phyloP scores from a whole-genome alignment of 2,888 invertebrate genomes.

The Ditylenchus weischeri region DNA sequence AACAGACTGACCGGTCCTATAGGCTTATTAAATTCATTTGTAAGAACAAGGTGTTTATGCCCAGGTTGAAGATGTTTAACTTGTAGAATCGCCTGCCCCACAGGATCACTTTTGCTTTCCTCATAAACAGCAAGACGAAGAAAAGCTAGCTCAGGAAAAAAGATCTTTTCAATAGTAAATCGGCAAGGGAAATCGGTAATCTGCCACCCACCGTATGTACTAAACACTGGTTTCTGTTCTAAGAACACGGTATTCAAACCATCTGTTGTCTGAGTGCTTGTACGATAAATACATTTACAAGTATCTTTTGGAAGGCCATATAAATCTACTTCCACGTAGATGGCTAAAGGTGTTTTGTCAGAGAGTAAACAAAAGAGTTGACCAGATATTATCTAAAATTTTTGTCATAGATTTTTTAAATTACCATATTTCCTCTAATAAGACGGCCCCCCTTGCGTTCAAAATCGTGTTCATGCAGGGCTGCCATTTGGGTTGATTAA shows the following conservation, averaged over 20 bases:
- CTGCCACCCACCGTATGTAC: conserved; percentile 10
- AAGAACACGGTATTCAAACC: conserved; percentile 85
- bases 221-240: conserved; percentile 24
- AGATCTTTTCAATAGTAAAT: conserved; percentile 69
- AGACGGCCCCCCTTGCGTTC: no score
- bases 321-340: conserved; percentile 96
- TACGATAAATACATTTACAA: conserved; percentile 82
- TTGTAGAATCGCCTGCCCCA: conserved; percentile 79
- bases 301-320: conserved; percentile 94
- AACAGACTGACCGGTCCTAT: conserved; percentile 80
- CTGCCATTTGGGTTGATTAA: no score
- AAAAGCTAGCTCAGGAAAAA: conserved; percentile 87
- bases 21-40: conserved; percentile 87
- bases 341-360: conserved; percentile 66
- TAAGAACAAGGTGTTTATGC: conserved; percentile 82
- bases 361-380: no score
- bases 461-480: no score
- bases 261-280: conserved; percentile 81
- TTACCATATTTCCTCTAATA: no score
- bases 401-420: no score
- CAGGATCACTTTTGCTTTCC: conserved; percentile 71
- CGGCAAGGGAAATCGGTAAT: conserved; percentile 13
- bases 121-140: conserved; percentile 76
- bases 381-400: no score
- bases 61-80: conserved; percentile 59